A percentile compares a stretch with the other conserved stretches of the same genome.
Conservation (phyloP, 2,113 vertebrate species). For the Bubo blakistoni region DNA sequence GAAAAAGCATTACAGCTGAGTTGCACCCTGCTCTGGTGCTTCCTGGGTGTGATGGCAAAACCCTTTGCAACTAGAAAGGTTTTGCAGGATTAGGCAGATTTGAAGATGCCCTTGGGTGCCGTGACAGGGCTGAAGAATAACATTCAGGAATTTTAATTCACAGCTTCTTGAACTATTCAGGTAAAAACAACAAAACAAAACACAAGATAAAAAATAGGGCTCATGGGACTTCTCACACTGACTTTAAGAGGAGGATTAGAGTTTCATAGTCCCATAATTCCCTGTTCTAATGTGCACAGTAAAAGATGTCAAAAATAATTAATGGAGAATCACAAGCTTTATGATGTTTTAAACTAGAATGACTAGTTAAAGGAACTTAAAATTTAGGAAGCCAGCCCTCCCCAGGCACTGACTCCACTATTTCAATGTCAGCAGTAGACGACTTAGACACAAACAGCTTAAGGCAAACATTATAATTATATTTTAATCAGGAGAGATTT, state of each 20-base stretch:
- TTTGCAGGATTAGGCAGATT: not conserved
- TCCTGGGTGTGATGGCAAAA: not conserved
- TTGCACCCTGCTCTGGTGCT: not conserved
- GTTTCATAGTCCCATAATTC: not conserved
- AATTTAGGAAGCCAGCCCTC: not conserved
- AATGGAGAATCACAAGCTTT: not conserved
- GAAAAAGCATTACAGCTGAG: not conserved
- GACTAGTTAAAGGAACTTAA: not conserved
- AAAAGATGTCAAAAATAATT: not conserved
- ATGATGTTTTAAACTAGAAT: not conserved
- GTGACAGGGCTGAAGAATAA: not conserved
- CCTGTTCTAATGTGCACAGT: not conserved
- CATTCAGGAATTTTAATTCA: not conserved
- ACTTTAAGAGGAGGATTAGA: not conserved
- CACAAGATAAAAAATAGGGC: not conserved
- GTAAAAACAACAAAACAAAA: not conserved
- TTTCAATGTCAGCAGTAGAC: not conserved
- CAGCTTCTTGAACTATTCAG: not conserved
- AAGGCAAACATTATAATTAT: not conserved
- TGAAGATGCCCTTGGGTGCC: not conserved
- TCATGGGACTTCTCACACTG: not conserved
- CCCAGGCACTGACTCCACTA: accelerated
- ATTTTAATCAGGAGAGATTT: not conserved
- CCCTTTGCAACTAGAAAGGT: not conserved
- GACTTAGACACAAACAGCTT: not conserved